phyloP scores from a whole-genome alignment of 2,888 invertebrate genomes.

The Suillia variegata region DNA sequence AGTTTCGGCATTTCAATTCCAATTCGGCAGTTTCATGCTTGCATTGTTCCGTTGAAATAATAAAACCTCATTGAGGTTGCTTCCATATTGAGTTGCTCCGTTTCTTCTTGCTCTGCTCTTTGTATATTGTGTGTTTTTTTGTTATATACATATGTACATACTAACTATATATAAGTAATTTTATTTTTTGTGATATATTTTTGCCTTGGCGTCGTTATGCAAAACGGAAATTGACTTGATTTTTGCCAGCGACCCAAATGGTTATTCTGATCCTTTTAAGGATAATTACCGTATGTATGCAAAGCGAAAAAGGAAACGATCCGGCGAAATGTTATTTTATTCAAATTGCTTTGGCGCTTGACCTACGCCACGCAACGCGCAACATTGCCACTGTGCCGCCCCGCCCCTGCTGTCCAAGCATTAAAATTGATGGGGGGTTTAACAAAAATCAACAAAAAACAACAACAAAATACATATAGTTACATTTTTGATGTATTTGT shows the following conservation, averaged over 20 bases:
- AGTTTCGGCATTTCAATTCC: no score
- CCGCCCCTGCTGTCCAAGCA: no score
- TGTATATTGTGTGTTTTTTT: no score
- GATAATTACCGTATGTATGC: not conserved
- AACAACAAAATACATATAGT: no score
- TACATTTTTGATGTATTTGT: no score
- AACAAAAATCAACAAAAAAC: not conserved
- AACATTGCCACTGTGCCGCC: not conserved
- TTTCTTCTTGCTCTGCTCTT: no score
- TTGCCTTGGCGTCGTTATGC: not conserved
- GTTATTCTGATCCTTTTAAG: not conserved
- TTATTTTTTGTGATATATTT: not conserved
- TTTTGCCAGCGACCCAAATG: not conserved
- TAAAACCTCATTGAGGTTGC: not conserved
- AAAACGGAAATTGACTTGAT: slow-evolving; percentile 2
- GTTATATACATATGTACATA: no score
- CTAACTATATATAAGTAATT: no score
- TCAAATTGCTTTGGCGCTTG: slow-evolving; percentile 14
- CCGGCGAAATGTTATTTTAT: slow-evolving; percentile 2
- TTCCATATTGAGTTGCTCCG: not conserved
- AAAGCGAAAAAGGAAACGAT: no score
- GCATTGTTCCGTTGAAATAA: not conserved
- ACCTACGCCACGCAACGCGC: no score
- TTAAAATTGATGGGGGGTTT: no score
- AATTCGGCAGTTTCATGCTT: not conserved